A percentile compares a stretch with the other conserved stretches of the same genome.
These are phyloP conservation scores for Sylvilagus bachmani DNA, from an alignment of 2,113 vertebrate species.

Conservation along the genomic window DNA sequence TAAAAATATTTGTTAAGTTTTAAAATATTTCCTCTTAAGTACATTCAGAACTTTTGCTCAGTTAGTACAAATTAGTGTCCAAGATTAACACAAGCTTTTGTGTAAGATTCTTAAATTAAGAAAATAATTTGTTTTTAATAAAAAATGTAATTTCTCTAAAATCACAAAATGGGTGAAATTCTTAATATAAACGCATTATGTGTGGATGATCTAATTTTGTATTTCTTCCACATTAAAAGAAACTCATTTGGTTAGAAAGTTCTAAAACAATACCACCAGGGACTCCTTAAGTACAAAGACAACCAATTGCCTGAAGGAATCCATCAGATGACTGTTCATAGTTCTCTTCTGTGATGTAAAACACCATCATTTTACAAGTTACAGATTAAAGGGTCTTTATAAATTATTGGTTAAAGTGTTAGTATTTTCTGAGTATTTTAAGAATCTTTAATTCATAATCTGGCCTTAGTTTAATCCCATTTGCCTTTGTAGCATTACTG, in stretches of 20 bases:
- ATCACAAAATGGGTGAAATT: neutral
- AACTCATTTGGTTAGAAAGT: constrained; percentile 50
- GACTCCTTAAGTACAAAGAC: neutral
- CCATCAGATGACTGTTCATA: neutral
- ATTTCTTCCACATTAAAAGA: constrained; percentile 34
- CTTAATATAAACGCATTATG: neutral
- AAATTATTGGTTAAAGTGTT: neutral
- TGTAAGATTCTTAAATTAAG: neutral
- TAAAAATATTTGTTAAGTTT: too few species aligned
- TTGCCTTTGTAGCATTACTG: neutral
- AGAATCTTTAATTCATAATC: neutral
- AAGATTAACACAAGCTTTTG: neutral
- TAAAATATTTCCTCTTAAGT: too few species aligned
- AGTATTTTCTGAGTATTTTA: neutral
- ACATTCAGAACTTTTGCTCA: neutral
- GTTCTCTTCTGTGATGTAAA: neutral
- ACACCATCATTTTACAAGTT: neutral
- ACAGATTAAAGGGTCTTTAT: neutral
- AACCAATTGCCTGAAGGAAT: neutral
- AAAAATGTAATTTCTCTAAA: neutral
- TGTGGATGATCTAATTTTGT: neutral
- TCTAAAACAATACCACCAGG: neutral
- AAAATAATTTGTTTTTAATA: constrained; percentile 1
- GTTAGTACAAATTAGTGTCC: neutral
- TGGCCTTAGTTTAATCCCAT: neutral